Evolutionary conservation across 2,797 vertebrate species (phyloP).

Genomic region (Enteromius paludinosus): DNA sequence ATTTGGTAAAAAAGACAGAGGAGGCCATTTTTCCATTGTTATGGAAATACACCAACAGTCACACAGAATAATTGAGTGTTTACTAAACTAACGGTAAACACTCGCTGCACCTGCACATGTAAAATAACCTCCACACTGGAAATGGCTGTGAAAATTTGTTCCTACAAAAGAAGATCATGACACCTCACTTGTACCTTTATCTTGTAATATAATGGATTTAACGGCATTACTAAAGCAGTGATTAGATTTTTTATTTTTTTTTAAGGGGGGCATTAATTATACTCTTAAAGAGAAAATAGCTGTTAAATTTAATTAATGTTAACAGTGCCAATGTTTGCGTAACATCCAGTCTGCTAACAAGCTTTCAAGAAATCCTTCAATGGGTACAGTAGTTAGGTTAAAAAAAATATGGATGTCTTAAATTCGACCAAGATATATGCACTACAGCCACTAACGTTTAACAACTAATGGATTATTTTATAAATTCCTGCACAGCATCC

Average conservation of each 20-base stretch:
- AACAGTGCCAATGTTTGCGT: not conserved
- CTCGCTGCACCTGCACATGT: not conserved
- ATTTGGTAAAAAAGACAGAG: conserved; percentile 34
- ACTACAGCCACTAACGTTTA: not conserved
- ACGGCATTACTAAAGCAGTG: not conserved
- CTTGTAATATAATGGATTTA: not conserved
- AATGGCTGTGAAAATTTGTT: conserved; percentile 2
- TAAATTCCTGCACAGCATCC: not conserved
- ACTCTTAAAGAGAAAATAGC: not conserved
- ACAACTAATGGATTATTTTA: not conserved
- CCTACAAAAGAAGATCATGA: not conserved
- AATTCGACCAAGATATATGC: not conserved
- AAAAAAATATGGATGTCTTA: not conserved
- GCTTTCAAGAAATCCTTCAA: not conserved
- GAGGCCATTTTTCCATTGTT: conserved; percentile 10
- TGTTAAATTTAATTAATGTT: not conserved
- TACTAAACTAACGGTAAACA: conserved; percentile 23
- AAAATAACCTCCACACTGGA: conserved; percentile 1
- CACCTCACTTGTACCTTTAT: not conserved
- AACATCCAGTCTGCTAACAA: not conserved
- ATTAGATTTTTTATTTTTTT: too few species aligned
- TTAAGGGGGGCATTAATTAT: not conserved
- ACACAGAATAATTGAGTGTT: conserved; percentile 8
- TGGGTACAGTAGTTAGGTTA: not conserved
- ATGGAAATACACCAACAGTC: conserved; percentile 28